Conservation (phyloP, 2,888 invertebrate genomes). For the Silvanus unidentatus region DNA sequence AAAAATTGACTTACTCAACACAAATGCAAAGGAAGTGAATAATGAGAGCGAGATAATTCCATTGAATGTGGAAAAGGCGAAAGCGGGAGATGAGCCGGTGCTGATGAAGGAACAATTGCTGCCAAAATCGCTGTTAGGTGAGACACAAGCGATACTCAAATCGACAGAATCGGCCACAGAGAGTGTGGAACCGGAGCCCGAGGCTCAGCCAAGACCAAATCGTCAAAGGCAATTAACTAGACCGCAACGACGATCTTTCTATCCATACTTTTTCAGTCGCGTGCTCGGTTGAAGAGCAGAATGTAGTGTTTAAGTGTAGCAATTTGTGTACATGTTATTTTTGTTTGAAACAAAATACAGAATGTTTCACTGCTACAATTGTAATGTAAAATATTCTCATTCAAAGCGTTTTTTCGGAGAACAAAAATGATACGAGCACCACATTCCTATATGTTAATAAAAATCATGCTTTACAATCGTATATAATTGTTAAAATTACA, state of each 20-base stretch:
- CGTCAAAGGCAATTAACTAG: constrained; percentile 47
- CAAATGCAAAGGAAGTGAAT: constrained; percentile 20
- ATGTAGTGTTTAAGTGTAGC: constrained; percentile 1
- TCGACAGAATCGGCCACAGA: constrained; percentile 25
- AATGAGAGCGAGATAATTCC: constrained; percentile 27
- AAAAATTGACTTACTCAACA: constrained; percentile 51
- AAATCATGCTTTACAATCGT: no score
- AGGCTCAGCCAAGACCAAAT: constrained; percentile 40
- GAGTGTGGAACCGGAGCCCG: constrained; percentile 32
- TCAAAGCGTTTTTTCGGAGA: no score
- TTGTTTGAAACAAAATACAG: not conserved
- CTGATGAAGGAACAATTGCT: constrained; percentile 27
- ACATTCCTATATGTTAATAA: no score
- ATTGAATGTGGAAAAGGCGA: constrained; percentile 9
- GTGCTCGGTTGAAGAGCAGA: constrained; percentile 45
- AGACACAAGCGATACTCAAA: constrained; percentile 12
- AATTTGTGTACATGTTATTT: no score
- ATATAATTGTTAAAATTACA: no score
- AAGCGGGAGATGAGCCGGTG: constrained; percentile 4
- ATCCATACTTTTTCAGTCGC: constrained; percentile 52
- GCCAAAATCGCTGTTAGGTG: constrained; percentile 26
- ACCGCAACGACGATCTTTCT: constrained; percentile 49
- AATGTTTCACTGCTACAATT: not conserved
- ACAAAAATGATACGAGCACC: no score
- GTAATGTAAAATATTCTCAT: no score